Evolutionary conservation across 1,140 invertebrate genomes (phyloP), one percentile per base, ranked within the genome.

Genomic region (Neelides sp.): DNA sequence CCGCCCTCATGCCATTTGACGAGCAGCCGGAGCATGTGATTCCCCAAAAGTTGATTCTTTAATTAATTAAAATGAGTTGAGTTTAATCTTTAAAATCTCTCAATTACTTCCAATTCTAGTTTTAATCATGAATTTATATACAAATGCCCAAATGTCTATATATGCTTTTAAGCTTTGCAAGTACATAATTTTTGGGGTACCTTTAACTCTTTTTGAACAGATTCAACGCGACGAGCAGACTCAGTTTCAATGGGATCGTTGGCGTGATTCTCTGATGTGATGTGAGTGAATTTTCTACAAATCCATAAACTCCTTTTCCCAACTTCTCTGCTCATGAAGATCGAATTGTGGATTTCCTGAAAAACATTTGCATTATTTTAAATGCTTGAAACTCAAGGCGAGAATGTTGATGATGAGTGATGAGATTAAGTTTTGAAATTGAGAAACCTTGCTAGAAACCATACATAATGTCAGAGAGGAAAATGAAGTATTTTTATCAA

Each of bases 331-430:
- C 78, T 67, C 74, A 82, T 79, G 42, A 82, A 72, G 5, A 84
- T 78, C 1, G 80, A 82, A 62, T 84, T 82, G 59, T 83, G 80
- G 1, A 85, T 78, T 66, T 83, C 80, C 76, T 79, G 62, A n/a
- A 32, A 41, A 37, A 7, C 36, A 41, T 41, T 39, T 26, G 26
- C 37, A 40, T 8, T 8, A 40, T 13, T 13, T 40, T 13, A 40
- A 8, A 8, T 10, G 12, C 12, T 8, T 40, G 12, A 40, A 40
- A 40, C 7, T 40, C 12, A 40, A 13, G 19, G 37, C 42, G 30
- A n/a, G 8, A 10, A 34, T 10, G 30, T 34, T 34, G 30, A 34
- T 34, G 8, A 10, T 34, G 8, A 34, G n/a, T 10, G 30, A 34
- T 34, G 30, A 10, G 30, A 34, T 10, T 34, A 34, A 34, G 30